Evolutionary conservation across 2,888 invertebrate genomes (phyloP), one percentile per base, ranked within the genome.

Genomic region (Conus canariensis): DNA sequence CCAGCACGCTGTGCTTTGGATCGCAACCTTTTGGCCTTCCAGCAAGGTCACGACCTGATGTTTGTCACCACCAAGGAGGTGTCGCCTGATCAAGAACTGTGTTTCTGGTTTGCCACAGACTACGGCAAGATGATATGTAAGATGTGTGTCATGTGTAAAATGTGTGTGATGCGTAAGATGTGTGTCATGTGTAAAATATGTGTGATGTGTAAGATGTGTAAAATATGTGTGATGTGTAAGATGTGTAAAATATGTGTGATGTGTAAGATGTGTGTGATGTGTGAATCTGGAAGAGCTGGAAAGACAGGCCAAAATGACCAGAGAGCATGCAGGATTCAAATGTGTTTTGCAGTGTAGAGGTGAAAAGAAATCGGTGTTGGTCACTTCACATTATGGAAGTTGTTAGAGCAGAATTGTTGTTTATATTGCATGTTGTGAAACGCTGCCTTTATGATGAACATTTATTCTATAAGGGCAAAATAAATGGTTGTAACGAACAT

Each of bases 1-100:
- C 97, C 97, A 88, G 98, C 98, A 0, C 95, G 96, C 22, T 97
- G 96, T 16, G 97, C 97, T 92, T 96, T 96, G 74, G 97, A 98
- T 93, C 98, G 98, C 96, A 98, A 98, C 96, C 96, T 98, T 91
- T 96, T 97, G 45, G 97, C 98, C 83, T 97, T 97, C 91, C 97
- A 97, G 94, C 97, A 97, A 92, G 97, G 97, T 0, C 91, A 92
- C 9, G 85, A 93, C 58, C 94, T 96, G 82, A 95, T 92, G 91
- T 94, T 95, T 86, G 92, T 95, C 59, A 95, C 95, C 14, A 92
- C 91, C 59, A 93, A 92, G 83, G 97, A 97, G 92, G 97, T 98
- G 92, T 96, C 97, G 92, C 97, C 97, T 7, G 97, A 97, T 91
- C 97, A 97, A 93, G 98, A 98, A 96, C 96, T 98, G 87, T 97